These are phyloP conservation scores for Meandrusa payeni DNA, from an alignment of 2,888 invertebrate species.

Conservation along the genomic window DNA sequence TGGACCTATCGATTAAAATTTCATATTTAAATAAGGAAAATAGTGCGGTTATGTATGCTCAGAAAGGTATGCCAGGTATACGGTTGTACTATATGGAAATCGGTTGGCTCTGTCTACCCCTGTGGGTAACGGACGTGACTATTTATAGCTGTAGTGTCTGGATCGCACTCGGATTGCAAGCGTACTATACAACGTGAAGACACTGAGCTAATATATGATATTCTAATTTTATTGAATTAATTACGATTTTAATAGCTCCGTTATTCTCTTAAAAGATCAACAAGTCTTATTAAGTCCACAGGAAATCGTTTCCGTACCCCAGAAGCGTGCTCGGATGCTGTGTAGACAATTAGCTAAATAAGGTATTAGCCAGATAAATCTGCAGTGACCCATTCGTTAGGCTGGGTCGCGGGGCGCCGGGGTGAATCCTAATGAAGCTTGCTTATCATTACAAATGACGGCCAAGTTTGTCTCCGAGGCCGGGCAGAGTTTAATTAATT, in stretches of 20 bases:
- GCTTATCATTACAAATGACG: constrained; percentile 71
- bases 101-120: too few relatives aligned
- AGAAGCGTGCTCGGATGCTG: constrained; percentile 20
- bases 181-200: too few relatives aligned
- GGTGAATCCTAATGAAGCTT: constrained; percentile 61
- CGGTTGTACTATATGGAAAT: too few relatives aligned
- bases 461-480: constrained; percentile 47
- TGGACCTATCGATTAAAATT: too few relatives aligned
- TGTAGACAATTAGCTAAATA: constrained; percentile 35
- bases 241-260: constrained; percentile 1
- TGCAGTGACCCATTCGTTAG: constrained; percentile 58
- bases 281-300: constrained; percentile 3
- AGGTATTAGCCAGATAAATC: constrained; percentile 58
- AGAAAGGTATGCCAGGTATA: too few relatives aligned
- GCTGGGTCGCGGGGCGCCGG: constrained; percentile 32
- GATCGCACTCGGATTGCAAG: too few relatives aligned
- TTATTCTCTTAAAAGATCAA: constrained; percentile 6
- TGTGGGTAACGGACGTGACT: too few relatives aligned
- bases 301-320: constrained; percentile 15
- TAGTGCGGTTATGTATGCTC: too few relatives aligned
- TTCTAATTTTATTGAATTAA: too few relatives aligned
- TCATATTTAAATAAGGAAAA: too few relatives aligned
- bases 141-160: too few relatives aligned
- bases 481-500: constrained; percentile 68
- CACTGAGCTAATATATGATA: too few relatives aligned